Base-by-base conservation (phyloP, 2,888 invertebrate species). In the Agonopterix alstromeriana region DNA sequence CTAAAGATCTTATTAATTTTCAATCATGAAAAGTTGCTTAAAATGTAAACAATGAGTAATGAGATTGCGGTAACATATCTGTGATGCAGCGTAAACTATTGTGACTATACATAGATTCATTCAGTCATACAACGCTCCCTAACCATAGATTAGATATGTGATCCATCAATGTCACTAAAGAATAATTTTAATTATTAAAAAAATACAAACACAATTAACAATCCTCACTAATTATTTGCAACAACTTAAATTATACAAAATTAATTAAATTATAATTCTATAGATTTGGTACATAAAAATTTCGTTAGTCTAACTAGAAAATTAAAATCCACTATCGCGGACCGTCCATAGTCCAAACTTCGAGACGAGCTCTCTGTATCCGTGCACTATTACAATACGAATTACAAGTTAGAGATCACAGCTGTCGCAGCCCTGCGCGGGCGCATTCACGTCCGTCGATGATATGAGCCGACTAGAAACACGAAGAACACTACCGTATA, bases 351-450 rank as follows among this genome's bases (percentile, higher is more conserved):
- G 63, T 70, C 65, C 61, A 59, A 78, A 77, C 80, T 64, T 60
- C 60, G 57, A 54, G 57, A 61, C 60, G 60, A 63, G 62, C 65
- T 59, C 56, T 61, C 61, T 38, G 57, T 60, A 73, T 73, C 81
- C 73, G 81, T 85, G 85, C 85, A 82, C 82, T 81, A 80, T 77
- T 72, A 77, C 67, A 70, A 81, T 77, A 71, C 78, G 76, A 71
- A 84, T 83, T 85, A 86, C 73, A 65, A 72, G 77, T 77, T 82
- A 87, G 87, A 88, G 87, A 88, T 88, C 87, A 88, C 87, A 88
- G 84, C 83, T 82, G 81, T 77, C 77, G 77, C 72, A 71, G 68
- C 77, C 81, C 77, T 63, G 71, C 75, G 65, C 72, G 74, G 53
- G 50, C 12, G 11, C 42, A 42, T 11, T 71, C 70, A 68, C 74